Conservation (phyloP, 2,113 vertebrate genomes). For the Pedionomus torquatus region DNA sequence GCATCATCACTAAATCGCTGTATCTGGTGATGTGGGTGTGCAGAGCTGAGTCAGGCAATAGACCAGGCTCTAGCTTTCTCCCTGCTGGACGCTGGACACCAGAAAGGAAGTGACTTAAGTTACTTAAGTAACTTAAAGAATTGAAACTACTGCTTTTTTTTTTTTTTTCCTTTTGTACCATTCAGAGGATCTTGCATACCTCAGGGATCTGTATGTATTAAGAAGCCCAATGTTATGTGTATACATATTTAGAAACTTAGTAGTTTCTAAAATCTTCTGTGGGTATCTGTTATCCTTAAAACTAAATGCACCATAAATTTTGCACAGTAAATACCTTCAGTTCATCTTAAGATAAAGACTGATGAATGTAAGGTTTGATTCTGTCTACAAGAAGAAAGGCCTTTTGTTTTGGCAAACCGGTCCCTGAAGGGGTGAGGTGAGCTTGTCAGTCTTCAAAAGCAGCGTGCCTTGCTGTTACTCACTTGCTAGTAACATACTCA, state of each 20-base stretch:
- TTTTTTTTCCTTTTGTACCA: background rate
- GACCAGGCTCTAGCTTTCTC: background rate
- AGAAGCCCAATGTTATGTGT: background rate
- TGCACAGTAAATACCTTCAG: background rate
- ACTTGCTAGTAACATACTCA: accelerated
- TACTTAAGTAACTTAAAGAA: background rate
- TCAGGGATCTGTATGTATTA: background rate
- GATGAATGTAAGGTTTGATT: background rate
- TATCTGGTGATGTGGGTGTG: background rate
- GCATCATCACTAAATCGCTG: background rate
- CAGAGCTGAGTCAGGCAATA: background rate
- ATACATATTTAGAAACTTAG: background rate
- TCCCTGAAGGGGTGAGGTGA: background rate
- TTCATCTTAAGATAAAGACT: background rate
- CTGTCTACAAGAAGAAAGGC: background rate
- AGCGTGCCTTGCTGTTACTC: background rate
- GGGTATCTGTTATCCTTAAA: background rate
- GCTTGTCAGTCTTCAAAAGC: background rate
- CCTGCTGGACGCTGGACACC: background rate
- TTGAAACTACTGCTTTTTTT: background rate
- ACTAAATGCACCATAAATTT: background rate
- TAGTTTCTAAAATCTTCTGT: background rate
- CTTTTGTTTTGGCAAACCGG: background rate
- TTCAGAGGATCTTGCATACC: background rate
- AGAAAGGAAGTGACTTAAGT: too few relatives aligned